phyloP scores from a whole-genome alignment of 2,113 vertebrate species.

The Chaetorhynchus papuensis region DNA sequence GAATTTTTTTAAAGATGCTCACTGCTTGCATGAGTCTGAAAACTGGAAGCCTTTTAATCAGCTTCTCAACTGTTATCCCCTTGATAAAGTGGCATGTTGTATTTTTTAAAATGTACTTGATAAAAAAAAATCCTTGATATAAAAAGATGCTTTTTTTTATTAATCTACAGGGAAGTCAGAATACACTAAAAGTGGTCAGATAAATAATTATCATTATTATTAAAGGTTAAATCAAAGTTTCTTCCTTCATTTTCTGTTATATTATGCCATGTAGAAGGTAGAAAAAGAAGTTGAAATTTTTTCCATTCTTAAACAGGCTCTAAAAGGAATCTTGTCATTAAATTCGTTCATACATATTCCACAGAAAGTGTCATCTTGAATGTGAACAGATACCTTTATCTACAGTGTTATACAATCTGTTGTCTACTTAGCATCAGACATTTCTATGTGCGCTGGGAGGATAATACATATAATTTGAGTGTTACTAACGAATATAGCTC shows the following conservation, averaged over 20 bases:
- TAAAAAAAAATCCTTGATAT: background rate
- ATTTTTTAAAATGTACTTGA: background rate
- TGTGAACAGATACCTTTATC: background rate
- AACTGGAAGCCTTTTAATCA: background rate
- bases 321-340: background rate
- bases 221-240: background rate
- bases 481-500: background rate
- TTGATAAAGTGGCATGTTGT: background rate
- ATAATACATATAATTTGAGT: background rate
- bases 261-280: background rate
- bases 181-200: background rate
- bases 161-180: conserved; percentile 13
- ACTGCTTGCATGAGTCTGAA: background rate
- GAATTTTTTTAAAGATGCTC: background rate
- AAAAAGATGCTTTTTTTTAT: background rate
- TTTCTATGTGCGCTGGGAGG: background rate
- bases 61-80: background rate
- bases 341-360: background rate
- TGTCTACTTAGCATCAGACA: background rate
- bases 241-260: background rate
- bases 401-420: background rate
- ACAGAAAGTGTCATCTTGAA: background rate
- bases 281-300: background rate
- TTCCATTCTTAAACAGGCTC: background rate
- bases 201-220: conserved; percentile 13